phyloP scores from a whole-genome alignment of 1,140 invertebrate genomes.

The Pemphigus obesinymphae region DNA sequence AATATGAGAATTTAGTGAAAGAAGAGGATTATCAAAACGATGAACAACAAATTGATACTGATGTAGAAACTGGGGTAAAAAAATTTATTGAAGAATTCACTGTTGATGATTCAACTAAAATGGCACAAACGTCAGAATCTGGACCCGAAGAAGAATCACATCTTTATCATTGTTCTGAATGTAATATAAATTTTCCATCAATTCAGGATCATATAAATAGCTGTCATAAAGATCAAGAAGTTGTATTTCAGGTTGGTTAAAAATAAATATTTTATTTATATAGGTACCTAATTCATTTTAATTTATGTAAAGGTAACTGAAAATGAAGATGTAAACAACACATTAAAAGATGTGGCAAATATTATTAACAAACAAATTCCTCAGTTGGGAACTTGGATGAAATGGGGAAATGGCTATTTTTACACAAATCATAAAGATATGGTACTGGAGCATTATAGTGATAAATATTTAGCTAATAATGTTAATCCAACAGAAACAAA shows the following conservation, averaged over 20 bases:
- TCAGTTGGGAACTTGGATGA: not conserved
- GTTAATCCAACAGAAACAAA: not conserved
- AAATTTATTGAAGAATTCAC: conserved; percentile 39
- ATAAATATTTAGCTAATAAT: not conserved
- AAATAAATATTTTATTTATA: not conserved
- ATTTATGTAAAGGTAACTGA: not conserved
- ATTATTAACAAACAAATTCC: not conserved
- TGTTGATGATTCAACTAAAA: not conserved
- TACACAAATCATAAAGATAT: conserved; percentile 6
- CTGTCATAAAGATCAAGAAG: conserved; percentile 30
- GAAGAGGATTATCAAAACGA: conserved; percentile 25
- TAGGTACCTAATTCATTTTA: too few species aligned
- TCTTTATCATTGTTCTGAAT: conserved; percentile 23
- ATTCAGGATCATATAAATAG: conserved; percentile 14
- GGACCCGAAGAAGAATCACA: not conserved
- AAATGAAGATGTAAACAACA: not conserved
- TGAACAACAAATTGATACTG: not conserved
- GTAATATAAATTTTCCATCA: conserved; percentile 32
- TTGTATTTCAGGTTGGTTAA: conserved; percentile 13
- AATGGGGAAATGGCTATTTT: conserved; percentile 28
- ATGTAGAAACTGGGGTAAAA: conserved; percentile 11
- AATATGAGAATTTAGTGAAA: conserved; percentile 1
- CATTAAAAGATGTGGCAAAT: not conserved
- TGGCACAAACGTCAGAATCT: not conserved
- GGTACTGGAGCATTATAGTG: not conserved